These are phyloP conservation scores for Aquatica leii DNA, from an alignment of 2,888 invertebrate genomes.

Conservation along the genomic window DNA sequence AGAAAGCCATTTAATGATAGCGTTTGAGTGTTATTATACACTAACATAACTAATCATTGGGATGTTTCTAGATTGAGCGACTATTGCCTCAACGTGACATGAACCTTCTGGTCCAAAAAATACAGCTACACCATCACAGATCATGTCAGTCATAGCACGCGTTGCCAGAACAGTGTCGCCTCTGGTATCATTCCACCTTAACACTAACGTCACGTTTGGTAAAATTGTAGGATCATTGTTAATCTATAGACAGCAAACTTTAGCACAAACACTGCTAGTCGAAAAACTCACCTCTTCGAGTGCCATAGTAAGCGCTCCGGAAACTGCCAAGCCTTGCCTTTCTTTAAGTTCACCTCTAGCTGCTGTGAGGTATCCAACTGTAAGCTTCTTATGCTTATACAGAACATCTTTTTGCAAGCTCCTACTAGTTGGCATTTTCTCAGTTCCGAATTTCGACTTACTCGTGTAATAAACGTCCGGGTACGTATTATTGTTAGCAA, in stretches of 20 bases:
- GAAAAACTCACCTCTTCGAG: slow-evolving; percentile 74
- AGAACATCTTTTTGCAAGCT: slow-evolving; percentile 61
- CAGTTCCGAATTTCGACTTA: slow-evolving; percentile 17
- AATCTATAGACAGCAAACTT: slow-evolving; percentile 71
- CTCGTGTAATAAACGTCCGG: slow-evolving; percentile 30
- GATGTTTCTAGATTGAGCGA: slow-evolving; percentile 91
- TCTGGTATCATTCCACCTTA: slow-evolving; percentile 85
- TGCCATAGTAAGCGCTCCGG: slow-evolving; percentile 91
- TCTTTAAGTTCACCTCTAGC: slow-evolving; percentile 75
- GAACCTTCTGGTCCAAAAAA: slow-evolving; percentile 96
- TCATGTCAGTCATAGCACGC: slow-evolving; percentile 86
- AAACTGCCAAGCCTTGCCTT: slow-evolving; percentile 85
- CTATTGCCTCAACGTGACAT: slow-evolving; percentile 93
- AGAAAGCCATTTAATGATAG: no score
- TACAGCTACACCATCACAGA: slow-evolving; percentile 87
- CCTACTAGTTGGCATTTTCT: slow-evolving; percentile 45
- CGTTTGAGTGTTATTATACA: background rate
- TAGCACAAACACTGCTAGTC: no score
- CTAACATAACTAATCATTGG: slow-evolving; percentile 98
- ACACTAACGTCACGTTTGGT: slow-evolving; percentile 75
- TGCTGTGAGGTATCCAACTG: slow-evolving; percentile 87
- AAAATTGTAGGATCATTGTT: slow-evolving; percentile 74
- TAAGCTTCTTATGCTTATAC: slow-evolving; percentile 69
- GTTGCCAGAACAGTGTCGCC: slow-evolving; percentile 88
- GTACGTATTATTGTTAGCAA: slow-evolving; percentile 11